A percentile compares a stretch with the other conserved stretches of the same genome.
phyloP scores from a whole-genome alignment of 1,140 invertebrate genomes.

The Ectropis grisescens region DNA sequence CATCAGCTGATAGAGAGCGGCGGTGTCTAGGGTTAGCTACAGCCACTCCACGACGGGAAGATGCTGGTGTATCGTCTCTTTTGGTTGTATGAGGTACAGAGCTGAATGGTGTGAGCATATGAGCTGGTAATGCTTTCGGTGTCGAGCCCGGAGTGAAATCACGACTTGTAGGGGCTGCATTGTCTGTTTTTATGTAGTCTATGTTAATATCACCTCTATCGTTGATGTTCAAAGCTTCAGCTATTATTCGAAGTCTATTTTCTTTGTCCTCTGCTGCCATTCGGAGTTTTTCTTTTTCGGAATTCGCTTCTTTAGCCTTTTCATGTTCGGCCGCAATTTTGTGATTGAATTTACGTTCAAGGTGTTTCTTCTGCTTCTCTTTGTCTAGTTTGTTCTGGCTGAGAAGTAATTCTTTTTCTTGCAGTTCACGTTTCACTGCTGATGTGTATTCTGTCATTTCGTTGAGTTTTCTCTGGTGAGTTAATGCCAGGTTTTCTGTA shows the following conservation, averaged over 20 bases:
- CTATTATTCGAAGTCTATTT: conserved; percentile 54
- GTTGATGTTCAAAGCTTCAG: conserved; percentile 34
- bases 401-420: conserved; percentile 78
- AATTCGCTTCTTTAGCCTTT: conserved; percentile 76
- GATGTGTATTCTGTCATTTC: conserved; percentile 63
- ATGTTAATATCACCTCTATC: conserved; percentile 33
- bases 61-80: conserved; percentile 36
- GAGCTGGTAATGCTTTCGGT: conserved; percentile 50
- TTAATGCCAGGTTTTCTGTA: conserved; percentile 68
- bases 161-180: conserved; percentile 43
- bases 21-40: conserved; percentile 82
- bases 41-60: conserved; percentile 64
- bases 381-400: conserved; percentile 82
- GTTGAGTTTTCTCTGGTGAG: conserved; percentile 66
- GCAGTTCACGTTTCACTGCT: conserved; percentile 59
- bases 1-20: conserved; percentile 82
- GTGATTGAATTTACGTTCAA: conserved; percentile 75
- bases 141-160: conserved; percentile 55
- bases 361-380: conserved; percentile 76
- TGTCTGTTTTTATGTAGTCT: conserved; percentile 26
- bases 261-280: conserved; percentile 71
- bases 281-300: conserved; percentile 76
- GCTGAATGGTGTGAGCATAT: conserved; percentile 54
- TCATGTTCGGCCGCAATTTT: conserved; percentile 80
- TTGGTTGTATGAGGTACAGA: conserved; percentile 30